Percentiles rank a stretch among this genome's conserved stretches.
These are phyloP conservation scores for Pelusios castaneus DNA, from an alignment of 2,113 vertebrate genomes.

Conservation along the genomic window DNA sequence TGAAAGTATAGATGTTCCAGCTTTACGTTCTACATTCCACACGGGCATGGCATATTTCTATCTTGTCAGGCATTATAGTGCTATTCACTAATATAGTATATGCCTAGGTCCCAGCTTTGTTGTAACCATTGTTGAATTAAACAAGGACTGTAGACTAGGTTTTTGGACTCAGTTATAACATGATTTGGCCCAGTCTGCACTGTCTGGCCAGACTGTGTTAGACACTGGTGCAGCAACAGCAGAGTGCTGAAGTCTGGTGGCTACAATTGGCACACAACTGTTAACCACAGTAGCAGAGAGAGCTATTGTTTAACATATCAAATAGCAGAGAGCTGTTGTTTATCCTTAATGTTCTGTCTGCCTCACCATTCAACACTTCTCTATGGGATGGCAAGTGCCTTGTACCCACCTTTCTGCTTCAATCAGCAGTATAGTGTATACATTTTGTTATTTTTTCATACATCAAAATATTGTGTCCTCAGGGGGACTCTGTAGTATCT, in stretches of 20 bases:
- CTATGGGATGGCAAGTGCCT: not conserved
- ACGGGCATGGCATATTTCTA: not conserved
- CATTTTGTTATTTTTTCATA: not conserved
- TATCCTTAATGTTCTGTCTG: too few species aligned
- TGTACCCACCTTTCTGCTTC: not conserved
- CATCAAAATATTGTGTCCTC: accelerated
- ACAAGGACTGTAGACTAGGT: too few species aligned
- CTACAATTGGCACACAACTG: too few species aligned
- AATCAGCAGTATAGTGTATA: accelerated
- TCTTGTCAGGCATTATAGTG: not conserved
- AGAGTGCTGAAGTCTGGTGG: too few species aligned
- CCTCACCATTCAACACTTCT: not conserved
- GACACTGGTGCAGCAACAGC: too few species aligned
- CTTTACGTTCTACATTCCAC: accelerated
- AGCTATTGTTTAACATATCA: too few species aligned
- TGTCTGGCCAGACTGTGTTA: too few species aligned
- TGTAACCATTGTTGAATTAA: not conserved
- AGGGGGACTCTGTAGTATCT: not conserved
- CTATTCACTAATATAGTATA: not conserved
- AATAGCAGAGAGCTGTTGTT: too few species aligned
- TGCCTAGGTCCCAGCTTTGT: too few species aligned
- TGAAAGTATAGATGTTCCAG: not conserved
- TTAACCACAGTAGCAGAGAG: too few species aligned
- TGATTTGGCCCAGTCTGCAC: too few species aligned
- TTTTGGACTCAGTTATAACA: too few species aligned